Evolutionary conservation across 2,797 vertebrate genomes (phyloP).

Genomic region (Lepilemur ruficaudatus): DNA sequence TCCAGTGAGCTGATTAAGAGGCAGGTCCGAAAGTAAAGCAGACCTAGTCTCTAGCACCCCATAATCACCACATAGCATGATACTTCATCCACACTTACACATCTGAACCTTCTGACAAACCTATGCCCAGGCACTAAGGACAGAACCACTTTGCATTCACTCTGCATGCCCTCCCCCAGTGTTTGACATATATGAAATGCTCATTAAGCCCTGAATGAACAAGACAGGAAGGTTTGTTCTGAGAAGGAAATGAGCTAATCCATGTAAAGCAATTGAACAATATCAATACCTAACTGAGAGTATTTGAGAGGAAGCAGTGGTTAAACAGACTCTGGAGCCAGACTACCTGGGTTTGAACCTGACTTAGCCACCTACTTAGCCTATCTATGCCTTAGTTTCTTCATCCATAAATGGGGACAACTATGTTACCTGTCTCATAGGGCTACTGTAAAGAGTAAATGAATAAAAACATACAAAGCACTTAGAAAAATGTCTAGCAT

Average conservation of each 20-base stretch:
- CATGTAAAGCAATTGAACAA: neutral
- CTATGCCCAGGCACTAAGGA: neutral
- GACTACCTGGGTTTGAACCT: neutral
- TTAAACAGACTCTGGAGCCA: neutral
- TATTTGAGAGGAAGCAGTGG: neutral
- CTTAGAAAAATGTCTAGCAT: neutral
- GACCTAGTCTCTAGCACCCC: neutral
- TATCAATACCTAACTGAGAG: neutral
- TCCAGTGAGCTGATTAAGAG: neutral
- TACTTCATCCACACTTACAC: neutral
- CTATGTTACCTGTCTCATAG: neutral
- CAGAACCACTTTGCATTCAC: neutral
- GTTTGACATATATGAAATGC: neutral
- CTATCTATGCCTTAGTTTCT: conserved; percentile 2
- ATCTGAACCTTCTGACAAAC: neutral
- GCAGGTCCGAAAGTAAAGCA: neutral
- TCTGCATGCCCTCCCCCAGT: neutral
- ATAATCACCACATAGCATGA: neutral
- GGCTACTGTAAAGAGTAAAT: neutral
- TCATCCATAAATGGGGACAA: neutral
- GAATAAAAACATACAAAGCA: neutral
- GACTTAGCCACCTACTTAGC: neutral
- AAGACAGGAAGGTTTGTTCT: neutral
- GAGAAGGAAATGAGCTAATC: conserved; percentile 27
- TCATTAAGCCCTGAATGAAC: neutral